phyloP scores from a whole-genome alignment of 1,140 invertebrate genomes.

The Musca domestica region DNA sequence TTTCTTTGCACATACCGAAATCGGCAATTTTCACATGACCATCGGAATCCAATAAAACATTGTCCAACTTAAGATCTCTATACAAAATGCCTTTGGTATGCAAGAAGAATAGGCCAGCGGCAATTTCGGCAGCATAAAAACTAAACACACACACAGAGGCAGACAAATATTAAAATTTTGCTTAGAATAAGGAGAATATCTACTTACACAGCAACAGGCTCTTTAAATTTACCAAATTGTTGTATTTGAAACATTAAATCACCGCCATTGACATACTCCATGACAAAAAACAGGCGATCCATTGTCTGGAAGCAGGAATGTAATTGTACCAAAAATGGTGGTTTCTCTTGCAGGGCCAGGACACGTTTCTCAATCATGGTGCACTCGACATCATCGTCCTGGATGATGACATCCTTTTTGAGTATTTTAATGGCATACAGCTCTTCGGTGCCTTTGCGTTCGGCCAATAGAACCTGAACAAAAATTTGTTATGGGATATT shows the following conservation, averaged over 20 bases:
- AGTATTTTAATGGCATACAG: conserved; percentile 98
- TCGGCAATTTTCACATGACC: conserved; percentile 99
- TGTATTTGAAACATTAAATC: conserved; percentile 99
- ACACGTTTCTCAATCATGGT: conserved; percentile 99
- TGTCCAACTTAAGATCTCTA: conserved; percentile 96
- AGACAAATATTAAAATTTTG: neutral
- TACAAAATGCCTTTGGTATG: conserved; percentile 96
- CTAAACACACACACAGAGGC: conserved; percentile 58
- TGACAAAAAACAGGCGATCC: conserved; percentile 96
- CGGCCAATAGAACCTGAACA: conserved; percentile 85
- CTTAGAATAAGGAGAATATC: neutral
- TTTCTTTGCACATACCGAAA: conserved; percentile 99
- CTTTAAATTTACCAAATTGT: conserved; percentile 97
- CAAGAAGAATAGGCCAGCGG: conserved; percentile 95
- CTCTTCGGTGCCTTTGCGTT: conserved; percentile 90
- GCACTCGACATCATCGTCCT: conserved; percentile 99
- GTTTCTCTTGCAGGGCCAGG: conserved; percentile 91
- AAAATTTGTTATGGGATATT: neutral
- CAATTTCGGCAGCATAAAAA: conserved; percentile 98
- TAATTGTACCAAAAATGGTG: conserved; percentile 96
- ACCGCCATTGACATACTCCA: conserved; percentile 93
- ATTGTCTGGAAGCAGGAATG: conserved; percentile 97
- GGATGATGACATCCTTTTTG: conserved; percentile 98
- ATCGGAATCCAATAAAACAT: conserved; percentile 95
- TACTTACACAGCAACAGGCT: conserved; percentile 97